A percentile compares a stretch with the other conserved stretches of the same genome.
These are phyloP conservation scores for Cochlearius cochlearius DNA, from an alignment of 2,113 vertebrate genomes.

Conservation along the genomic window DNA sequence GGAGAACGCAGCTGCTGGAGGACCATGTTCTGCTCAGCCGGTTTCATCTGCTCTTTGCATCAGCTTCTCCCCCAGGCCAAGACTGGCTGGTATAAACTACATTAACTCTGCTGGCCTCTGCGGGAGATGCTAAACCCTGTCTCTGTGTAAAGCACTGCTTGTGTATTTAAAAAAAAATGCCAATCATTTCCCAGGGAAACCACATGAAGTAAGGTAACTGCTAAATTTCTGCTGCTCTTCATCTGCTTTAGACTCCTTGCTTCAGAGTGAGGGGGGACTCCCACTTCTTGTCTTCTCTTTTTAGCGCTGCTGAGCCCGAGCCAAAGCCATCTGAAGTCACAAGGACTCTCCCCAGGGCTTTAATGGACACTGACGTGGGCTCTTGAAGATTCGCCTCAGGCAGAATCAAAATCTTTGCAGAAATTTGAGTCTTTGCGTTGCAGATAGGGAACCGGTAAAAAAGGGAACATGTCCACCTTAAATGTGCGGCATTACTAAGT, in stretches of 20 bases:
- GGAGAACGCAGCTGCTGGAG: background rate
- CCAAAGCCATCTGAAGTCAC: background rate
- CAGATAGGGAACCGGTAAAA: background rate
- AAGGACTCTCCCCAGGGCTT: background rate
- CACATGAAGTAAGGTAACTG: background rate
- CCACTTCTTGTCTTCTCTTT: background rate
- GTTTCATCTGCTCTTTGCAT: background rate
- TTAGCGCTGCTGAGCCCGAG: background rate
- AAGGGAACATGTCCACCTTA: background rate
- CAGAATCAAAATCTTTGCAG: background rate
- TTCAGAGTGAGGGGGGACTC: background rate
- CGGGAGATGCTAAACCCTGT: background rate
- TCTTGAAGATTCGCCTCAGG: background rate
- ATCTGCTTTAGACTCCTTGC: background rate
- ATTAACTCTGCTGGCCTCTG: background rate
- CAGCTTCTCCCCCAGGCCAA: background rate
- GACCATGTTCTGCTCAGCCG: accelerated
- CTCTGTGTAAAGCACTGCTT: background rate
- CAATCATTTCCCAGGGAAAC: background rate
- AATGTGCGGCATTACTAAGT: background rate
- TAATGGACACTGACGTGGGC: background rate
- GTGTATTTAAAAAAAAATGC: background rate
- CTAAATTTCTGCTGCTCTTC: background rate
- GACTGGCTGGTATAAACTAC: background rate
- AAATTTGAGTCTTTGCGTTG: background rate